Evolutionary conservation across 2,888 invertebrate species (phyloP).

Genomic region (Cancer borealis): DNA sequence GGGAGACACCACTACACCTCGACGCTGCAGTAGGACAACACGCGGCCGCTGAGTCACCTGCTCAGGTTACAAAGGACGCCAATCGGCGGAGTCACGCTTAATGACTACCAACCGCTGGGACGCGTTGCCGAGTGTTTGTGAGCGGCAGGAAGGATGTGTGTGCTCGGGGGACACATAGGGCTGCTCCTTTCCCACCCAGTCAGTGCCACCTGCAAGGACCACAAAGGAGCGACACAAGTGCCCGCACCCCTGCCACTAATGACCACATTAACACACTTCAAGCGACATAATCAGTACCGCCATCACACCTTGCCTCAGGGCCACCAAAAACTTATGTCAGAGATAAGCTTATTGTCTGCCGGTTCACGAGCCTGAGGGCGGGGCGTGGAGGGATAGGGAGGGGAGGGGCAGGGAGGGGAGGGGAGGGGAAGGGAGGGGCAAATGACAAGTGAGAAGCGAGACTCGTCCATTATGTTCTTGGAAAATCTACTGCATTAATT

Average conservation of each 20-base stretch:
- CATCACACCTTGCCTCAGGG: slow-evolving; percentile 22
- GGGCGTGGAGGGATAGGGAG: neutral
- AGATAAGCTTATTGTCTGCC: neutral
- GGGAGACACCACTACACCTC: neutral
- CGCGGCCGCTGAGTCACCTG: slow-evolving; percentile 26
- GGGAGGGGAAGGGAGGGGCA: neutral
- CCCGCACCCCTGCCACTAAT: slow-evolving; percentile 53
- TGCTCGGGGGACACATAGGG: neutral
- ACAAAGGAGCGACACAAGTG: neutral
- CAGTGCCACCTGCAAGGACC: slow-evolving; percentile 41
- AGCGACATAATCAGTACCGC: slow-evolving; percentile 45
- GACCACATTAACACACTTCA: slow-evolving; percentile 55
- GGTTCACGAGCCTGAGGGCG: neutral
- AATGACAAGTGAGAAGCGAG: neutral
- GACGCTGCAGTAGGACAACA: slow-evolving; percentile 17
- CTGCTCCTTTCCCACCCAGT: neutral
- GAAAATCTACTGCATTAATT: neutral
- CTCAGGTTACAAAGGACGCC: slow-evolving; percentile 13
- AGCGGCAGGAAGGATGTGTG: neutral
- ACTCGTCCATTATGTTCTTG: neutral
- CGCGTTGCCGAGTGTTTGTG: neutral
- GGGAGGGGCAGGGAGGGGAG: neutral
- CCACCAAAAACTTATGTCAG: neutral
- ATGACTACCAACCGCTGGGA: slow-evolving; percentile 25
- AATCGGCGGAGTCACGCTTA: slow-evolving; percentile 41